Conservation (phyloP, 1,140 invertebrate genomes). For the Pseudomyrmex cubaensis region DNA sequence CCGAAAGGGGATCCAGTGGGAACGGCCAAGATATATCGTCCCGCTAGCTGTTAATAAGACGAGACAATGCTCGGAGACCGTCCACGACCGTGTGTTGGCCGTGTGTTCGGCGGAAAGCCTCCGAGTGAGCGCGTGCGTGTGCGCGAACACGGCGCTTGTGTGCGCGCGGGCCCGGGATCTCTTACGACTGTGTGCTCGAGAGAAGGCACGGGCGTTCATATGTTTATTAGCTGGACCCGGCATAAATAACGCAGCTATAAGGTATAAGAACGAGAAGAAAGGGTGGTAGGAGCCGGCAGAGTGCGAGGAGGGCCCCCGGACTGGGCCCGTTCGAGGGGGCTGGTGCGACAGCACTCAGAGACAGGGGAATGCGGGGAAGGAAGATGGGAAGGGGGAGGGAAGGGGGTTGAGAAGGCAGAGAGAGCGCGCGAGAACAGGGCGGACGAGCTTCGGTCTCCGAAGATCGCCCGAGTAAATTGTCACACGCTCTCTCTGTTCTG, state of each 20-base stretch:
- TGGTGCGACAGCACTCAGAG: not conserved
- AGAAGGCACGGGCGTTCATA: constrained; percentile 84
- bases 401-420: constrained; percentile 35
- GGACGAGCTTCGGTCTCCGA: constrained; percentile 62
- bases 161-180: constrained; percentile 63
- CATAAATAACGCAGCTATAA: constrained; percentile 85
- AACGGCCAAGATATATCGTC: constrained; percentile 79
- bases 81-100: constrained; percentile 48
- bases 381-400: not conserved
- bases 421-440: constrained; percentile 56
- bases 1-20: constrained; percentile 60
- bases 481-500: constrained; percentile 82
- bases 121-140: constrained; percentile 25
- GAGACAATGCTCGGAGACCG: constrained; percentile 79
- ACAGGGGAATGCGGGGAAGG: not conserved
- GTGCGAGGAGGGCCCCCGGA: constrained; percentile 26
- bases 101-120: constrained; percentile 42
- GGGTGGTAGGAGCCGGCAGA: constrained; percentile 65
- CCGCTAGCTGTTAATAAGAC: constrained; percentile 82
- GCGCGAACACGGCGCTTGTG: constrained; percentile 28
- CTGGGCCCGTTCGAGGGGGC: constrained; percentile 42
- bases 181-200: constrained; percentile 66
- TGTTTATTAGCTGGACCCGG: constrained; percentile 85
- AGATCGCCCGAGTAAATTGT: constrained; percentile 85
- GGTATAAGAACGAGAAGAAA: constrained; percentile 79